Conservation (phyloP, 2,113 vertebrate species). For the Hystrix cristata region DNA sequence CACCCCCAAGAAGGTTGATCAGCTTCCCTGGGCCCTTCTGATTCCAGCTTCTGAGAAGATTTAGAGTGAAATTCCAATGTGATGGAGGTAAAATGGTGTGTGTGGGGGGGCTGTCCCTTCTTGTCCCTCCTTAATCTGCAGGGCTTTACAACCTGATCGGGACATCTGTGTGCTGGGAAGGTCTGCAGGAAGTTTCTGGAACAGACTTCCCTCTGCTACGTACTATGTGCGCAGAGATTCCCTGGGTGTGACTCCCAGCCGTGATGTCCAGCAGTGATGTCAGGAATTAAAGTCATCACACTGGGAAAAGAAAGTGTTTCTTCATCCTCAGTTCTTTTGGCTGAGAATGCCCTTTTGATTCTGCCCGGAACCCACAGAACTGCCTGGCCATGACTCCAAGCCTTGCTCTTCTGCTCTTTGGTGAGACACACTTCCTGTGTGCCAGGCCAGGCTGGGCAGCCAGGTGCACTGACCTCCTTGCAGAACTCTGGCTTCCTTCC, state of each 20-base stretch:
- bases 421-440: background rate
- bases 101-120: background rate
- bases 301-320: background rate
- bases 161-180: background rate
- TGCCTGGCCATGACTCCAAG: background rate
- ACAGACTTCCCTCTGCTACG: background rate
- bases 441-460: background rate
- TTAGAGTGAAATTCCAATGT: constrained; percentile 61
- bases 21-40: background rate
- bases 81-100: background rate
- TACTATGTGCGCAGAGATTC: background rate
- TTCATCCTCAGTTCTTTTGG: background rate
- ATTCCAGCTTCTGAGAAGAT: constrained; percentile 24
- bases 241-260: background rate
- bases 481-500: constrained; percentile 67
- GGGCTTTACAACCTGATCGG: background rate
- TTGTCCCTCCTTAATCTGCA: background rate
- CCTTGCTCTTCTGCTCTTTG: background rate
- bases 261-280: background rate
- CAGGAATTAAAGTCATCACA: background rate
- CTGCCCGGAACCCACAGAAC: background rate
- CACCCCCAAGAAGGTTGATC: constrained; percentile 4
- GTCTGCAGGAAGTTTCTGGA: background rate
- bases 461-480: background rate
- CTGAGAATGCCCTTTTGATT: constrained; percentile 19